Percentiles rank a stretch among this genome's conserved stretches.
phyloP scores from a whole-genome alignment of 1,140 invertebrate species.

The Panonychus citri region DNA sequence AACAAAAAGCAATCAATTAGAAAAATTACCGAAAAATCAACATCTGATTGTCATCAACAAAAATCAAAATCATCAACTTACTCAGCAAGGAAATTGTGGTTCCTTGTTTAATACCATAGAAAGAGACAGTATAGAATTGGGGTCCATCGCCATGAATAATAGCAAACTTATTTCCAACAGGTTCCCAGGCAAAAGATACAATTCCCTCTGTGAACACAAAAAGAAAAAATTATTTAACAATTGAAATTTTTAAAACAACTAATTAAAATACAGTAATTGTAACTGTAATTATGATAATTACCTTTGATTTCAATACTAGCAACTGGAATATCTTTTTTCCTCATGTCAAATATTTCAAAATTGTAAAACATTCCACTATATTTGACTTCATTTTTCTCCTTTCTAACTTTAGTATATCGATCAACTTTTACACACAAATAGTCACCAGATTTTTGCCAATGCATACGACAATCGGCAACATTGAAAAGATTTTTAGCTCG shows the following conservation, averaged over 20 bases:
- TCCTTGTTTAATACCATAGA: slow-evolving; percentile 70
- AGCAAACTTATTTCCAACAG: slow-evolving; percentile 78
- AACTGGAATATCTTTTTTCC: slow-evolving; percentile 91
- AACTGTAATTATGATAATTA: slow-evolving; percentile 15
- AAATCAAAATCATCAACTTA: slow-evolving; percentile 28
- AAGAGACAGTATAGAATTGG: slow-evolving; percentile 57
- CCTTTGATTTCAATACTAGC: slow-evolving; percentile 75
- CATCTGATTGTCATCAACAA: background rate
- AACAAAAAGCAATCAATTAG: background rate
- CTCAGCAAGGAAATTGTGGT: slow-evolving; percentile 62
- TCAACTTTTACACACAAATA: slow-evolving; percentile 96
- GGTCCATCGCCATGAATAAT: slow-evolving; percentile 82
- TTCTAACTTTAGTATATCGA: slow-evolving; percentile 76
- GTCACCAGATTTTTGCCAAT: slow-evolving; percentile 96
- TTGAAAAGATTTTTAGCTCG: slow-evolving; percentile 92
- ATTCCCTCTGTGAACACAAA: slow-evolving; percentile 41
- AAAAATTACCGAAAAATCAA: background rate
- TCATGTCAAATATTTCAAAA: slow-evolving; percentile 96
- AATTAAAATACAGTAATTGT: background rate
- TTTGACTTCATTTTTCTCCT: slow-evolving; percentile 61
- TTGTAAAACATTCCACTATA: slow-evolving; percentile 94
- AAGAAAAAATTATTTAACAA: background rate
- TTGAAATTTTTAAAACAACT: slow-evolving; percentile 9
- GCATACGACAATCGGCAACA: slow-evolving; percentile 91
- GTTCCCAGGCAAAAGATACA: slow-evolving; percentile 94